Evolutionary conservation across 2,888 invertebrate genomes (phyloP).

Genomic region (Blomia tropicalis): DNA sequence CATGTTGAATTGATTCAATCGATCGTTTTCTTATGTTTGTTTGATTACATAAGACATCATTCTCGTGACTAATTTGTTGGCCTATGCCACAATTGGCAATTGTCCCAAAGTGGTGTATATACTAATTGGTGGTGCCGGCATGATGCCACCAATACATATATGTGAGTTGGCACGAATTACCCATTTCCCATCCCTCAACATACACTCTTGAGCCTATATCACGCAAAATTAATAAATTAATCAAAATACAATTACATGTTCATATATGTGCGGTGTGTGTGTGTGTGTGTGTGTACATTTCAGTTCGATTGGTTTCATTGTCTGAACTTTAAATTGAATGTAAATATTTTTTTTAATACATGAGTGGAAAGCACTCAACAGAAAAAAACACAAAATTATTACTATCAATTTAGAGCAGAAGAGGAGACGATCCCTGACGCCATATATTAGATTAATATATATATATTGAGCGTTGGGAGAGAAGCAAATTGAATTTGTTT

Average conservation of each 20-base stretch:
- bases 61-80: conserved; percentile 15
- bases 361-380: no score
- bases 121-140: not conserved
- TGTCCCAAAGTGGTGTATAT: no score
- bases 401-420: no score
- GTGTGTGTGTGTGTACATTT: not conserved
- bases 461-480: not conserved
- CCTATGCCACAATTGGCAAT: no score
- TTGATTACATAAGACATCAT: no score
- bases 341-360: no score
- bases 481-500: conserved; percentile 4
- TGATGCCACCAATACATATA: not conserved
- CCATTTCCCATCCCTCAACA: not conserved
- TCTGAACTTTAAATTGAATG: not conserved
- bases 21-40: not conserved
- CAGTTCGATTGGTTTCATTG: no score
- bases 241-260: conserved; percentile 9
- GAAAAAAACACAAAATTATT: no score
- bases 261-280: not conserved
- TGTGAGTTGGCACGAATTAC: conserved; percentile 6
- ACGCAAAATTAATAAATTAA: conserved; percentile 14
- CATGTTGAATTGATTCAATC: not conserved
- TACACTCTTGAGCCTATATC: not conserved
- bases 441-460: no score
- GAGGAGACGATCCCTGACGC: no score